Conservation (phyloP, 1,140 invertebrate species). For the Apis mellifera region DNA sequence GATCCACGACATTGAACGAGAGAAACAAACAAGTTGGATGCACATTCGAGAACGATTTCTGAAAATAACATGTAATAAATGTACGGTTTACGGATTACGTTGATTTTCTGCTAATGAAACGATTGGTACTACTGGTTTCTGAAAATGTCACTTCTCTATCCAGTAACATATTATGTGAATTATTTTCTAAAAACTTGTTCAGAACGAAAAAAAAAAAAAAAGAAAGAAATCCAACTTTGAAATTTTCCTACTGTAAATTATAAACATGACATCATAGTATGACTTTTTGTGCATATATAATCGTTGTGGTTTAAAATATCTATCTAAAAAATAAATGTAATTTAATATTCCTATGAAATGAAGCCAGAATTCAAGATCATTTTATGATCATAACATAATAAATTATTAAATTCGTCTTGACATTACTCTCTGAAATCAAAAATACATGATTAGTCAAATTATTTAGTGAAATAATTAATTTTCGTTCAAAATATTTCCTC, state of each 20-base stretch:
- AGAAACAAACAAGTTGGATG: constrained; percentile 5
- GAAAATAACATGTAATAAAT: not conserved
- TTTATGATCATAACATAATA: not conserved
- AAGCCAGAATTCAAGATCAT: no score
- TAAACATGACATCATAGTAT: no score
- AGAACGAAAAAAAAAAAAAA: not conserved
- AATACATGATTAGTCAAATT: no score
- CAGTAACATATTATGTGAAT: not conserved
- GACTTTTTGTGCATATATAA: no score
- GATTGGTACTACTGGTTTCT: no score
- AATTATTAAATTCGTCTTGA: not conserved
- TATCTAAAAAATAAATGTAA: no score
- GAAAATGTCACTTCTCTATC: not conserved
- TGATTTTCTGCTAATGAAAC: not conserved
- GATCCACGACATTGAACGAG: constrained; percentile 50
- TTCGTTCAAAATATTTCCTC: no score
- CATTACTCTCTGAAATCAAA: no score
- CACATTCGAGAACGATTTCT: not conserved
- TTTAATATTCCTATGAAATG: no score
- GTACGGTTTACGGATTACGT: not conserved
- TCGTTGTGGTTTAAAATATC: no score
- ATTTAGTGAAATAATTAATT: no score
- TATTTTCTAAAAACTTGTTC: not conserved
- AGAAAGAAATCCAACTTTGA: not conserved
- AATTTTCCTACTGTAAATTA: not conserved